phyloP scores from a whole-genome alignment of 2,888 invertebrate species.

The Antheraea yamamai region DNA sequence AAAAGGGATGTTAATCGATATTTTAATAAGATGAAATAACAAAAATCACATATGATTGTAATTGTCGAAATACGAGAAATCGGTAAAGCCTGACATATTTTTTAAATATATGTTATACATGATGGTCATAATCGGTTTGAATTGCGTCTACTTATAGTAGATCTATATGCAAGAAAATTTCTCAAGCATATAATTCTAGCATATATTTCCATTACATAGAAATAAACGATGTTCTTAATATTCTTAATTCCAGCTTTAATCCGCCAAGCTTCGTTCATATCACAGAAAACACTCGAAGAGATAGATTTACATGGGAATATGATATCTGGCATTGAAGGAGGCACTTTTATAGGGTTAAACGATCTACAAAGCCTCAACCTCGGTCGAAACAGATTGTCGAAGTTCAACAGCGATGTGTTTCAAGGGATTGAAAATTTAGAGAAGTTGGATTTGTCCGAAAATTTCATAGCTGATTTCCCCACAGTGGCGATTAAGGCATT shows the following conservation, averaged over 20 bases:
- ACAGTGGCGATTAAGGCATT: constrained; percentile 88
- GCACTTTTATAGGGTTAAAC: constrained; percentile 86
- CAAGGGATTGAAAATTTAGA: constrained; percentile 89
- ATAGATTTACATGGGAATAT: constrained; percentile 91
- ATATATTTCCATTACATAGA: background rate
- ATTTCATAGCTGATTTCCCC: constrained; percentile 92
- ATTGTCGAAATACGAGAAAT: background rate
- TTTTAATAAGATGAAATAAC: too few relatives aligned
- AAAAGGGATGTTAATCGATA: too few relatives aligned
- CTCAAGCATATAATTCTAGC: background rate
- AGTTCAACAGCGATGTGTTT: constrained; percentile 93
- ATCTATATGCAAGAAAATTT: too few relatives aligned
- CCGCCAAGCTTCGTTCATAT: constrained; percentile 85
- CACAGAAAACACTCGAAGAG: constrained; percentile 86
- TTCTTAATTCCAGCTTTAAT: constrained; percentile 82
- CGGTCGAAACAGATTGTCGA: constrained; percentile 89
- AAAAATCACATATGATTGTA: background rate
- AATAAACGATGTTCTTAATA: background rate
- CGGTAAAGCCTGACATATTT: background rate
- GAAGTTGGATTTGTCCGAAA: constrained; percentile 91
- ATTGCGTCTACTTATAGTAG: background rate
- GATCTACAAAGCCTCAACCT: constrained; percentile 87
- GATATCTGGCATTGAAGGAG: constrained; percentile 88
- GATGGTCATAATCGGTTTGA: background rate
- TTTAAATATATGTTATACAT: too few relatives aligned